Evolutionary conservation across 2,113 vertebrate genomes (phyloP).

Genomic region (Psophia crepitans): DNA sequence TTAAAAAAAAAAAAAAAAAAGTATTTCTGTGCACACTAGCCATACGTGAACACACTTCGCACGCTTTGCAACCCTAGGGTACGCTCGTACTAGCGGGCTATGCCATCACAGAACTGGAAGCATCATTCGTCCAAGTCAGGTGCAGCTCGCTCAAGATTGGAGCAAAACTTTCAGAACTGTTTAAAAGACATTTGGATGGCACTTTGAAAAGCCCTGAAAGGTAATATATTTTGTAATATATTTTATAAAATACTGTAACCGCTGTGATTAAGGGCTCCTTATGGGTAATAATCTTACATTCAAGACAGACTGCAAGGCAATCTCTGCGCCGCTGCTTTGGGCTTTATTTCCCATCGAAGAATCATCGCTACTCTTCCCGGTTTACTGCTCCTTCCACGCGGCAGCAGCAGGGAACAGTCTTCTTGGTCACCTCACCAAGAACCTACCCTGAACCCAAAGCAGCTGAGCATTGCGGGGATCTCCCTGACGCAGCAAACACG

Average conservation of each 20-base stretch:
- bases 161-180: background rate
- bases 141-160: background rate
- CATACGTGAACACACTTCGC: rapidly evolving
- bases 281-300: rapidly evolving
- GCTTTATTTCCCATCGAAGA: rapidly evolving
- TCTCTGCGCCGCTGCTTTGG: background rate
- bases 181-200: background rate
- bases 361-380: background rate
- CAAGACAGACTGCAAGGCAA: background rate
- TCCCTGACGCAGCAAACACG: background rate
- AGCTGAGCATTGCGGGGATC: rapidly evolving
- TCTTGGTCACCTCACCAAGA: background rate
- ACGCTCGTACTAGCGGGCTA: background rate
- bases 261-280: background rate
- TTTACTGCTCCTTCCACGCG: background rate
- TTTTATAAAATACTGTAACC: rapidly evolving
- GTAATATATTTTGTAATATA: rapidly evolving
- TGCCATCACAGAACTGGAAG: background rate
- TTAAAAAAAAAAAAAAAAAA: background rate
- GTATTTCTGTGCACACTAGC: background rate
- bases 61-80: background rate
- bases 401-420: background rate
- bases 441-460: background rate
- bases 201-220: background rate
- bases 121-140: background rate